phyloP scores from a whole-genome alignment of 2,113 vertebrate species.

The Peromyscus polionotus region DNA sequence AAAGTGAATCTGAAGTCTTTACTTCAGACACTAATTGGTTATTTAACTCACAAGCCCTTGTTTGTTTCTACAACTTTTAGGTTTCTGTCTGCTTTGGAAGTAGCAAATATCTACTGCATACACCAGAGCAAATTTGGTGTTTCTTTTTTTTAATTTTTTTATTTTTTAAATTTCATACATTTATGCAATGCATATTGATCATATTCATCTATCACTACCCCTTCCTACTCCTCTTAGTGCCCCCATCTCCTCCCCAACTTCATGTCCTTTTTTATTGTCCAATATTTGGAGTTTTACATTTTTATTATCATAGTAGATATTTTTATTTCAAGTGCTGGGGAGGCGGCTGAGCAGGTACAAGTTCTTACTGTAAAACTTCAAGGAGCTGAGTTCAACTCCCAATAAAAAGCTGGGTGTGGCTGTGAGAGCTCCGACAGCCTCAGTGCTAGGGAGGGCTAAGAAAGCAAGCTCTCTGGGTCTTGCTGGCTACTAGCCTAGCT shows the following conservation, averaged over 20 bases:
- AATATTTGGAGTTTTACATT: not conserved
- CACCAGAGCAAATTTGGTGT: not conserved
- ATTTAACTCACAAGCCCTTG: not conserved
- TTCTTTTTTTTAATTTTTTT: not conserved
- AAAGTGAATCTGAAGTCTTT: not conserved
- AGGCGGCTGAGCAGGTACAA: not conserved
- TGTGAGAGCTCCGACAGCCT: not conserved
- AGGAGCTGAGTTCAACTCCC: not conserved
- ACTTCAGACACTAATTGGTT: not conserved
- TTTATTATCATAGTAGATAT: not conserved
- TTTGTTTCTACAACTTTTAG: not conserved
- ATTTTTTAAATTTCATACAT: not conserved
- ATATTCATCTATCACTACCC: not conserved
- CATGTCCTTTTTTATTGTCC: not conserved
- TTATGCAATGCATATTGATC: not conserved
- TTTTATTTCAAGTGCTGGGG: not conserved
- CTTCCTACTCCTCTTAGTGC: no score
- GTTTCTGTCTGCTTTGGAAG: conserved; percentile 12
- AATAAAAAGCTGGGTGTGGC: not conserved
- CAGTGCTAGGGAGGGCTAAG: not conserved
- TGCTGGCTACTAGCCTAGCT: not conserved
- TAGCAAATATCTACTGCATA: not conserved
- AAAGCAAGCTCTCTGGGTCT: not conserved
- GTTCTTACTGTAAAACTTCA: no score
- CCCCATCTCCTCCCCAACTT: not conserved